Percentiles rank a stretch among this genome's conserved stretches.
These are phyloP conservation scores for Pangasius larnaudii DNA, from an alignment of 2,797 vertebrate genomes.

Conservation along the genomic window DNA sequence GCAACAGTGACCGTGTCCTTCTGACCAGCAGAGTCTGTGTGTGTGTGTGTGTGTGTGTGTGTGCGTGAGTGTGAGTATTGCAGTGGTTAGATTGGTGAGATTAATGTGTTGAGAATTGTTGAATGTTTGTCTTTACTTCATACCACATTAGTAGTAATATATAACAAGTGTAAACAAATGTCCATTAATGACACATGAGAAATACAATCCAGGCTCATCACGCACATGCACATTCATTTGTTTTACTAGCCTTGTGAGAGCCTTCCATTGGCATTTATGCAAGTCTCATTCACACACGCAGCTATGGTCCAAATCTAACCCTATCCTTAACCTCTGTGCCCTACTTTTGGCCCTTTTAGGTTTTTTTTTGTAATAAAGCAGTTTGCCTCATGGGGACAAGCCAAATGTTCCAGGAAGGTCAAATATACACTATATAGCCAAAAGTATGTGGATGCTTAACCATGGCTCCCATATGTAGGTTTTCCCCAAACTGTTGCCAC, in stretches of 20 bases:
- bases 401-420: not conserved
- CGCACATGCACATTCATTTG: not conserved
- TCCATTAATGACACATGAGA: not conserved
- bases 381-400: not conserved
- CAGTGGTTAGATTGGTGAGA: not conserved
- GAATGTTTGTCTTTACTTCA: slow-evolving; percentile 7
- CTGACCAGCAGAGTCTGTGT: not conserved
- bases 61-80: not conserved
- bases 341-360: not conserved
- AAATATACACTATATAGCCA: too few species aligned
- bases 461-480: too few species aligned
- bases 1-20: not conserved
- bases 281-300: too few species aligned
- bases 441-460: too few species aligned
- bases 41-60: not conserved
- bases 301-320: not conserved
- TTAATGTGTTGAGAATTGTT: not conserved
- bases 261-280: not conserved
- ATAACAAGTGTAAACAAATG: not conserved
- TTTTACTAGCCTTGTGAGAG: not conserved
- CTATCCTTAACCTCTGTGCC: not conserved
- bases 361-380: not conserved
- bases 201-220: not conserved
- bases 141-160: not conserved
- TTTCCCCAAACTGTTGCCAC: too few species aligned